phyloP scores from a whole-genome alignment of 2,113 vertebrate species.

The Perccottus glenii region DNA sequence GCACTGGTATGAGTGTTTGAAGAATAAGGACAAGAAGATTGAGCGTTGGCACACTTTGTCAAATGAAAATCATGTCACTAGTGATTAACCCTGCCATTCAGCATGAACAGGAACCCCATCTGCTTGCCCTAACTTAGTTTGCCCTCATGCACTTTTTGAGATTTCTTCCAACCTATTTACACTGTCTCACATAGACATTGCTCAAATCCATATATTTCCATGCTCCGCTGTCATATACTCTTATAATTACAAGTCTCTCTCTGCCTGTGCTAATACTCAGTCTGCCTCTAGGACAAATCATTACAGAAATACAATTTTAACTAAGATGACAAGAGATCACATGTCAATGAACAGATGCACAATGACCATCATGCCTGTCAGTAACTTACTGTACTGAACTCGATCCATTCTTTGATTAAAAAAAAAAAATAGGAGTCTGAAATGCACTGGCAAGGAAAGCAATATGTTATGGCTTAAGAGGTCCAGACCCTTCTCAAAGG shows the following conservation, averaged over 20 bases:
- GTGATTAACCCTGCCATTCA: constrained; percentile 79
- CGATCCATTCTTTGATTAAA: constrained; percentile 17
- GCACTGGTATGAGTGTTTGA: constrained; percentile 98
- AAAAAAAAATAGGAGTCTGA: constrained; percentile 23
- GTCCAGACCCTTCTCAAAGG: constrained; percentile 18
- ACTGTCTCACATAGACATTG: constrained; percentile 28
- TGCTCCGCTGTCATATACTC: constrained; percentile 8
- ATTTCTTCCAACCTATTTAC: constrained; percentile 24
- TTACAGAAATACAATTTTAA: constrained; percentile 30
- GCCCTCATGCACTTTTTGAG: constrained; percentile 16
- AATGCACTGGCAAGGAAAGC: constrained; percentile 59
- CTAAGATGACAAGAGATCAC: constrained; percentile 13
- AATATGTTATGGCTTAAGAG: constrained; percentile 55
- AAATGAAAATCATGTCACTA: constrained; percentile 88
- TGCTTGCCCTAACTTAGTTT: constrained; percentile 31
- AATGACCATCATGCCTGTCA: constrained; percentile 37
- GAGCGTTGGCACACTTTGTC: constrained; percentile 97
- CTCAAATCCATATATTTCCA: constrained; percentile 3
- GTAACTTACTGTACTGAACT: constrained; percentile 18
- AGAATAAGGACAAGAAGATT: constrained; percentile 98
- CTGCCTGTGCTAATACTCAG: constrained; percentile 51
- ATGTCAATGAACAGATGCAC: constrained; percentile 32
- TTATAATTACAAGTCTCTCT: constrained; percentile 24
- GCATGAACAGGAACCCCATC: constrained; percentile 36
- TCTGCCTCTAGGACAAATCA: constrained; percentile 44